Conservation (phyloP, 2,797 vertebrate genomes). For the Anguilla marmorata region DNA sequence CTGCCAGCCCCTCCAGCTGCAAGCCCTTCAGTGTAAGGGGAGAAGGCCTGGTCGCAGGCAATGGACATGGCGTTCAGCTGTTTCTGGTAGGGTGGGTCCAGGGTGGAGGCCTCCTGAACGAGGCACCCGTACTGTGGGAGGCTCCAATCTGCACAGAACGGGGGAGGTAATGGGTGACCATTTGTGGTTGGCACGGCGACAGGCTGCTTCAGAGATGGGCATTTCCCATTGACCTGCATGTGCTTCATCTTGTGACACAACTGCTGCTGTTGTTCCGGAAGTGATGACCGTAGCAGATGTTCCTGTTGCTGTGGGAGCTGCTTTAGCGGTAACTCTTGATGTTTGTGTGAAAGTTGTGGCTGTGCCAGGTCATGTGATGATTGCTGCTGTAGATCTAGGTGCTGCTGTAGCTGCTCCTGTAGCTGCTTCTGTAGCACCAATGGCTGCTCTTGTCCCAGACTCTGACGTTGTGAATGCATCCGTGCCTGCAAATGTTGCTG, state of each 20-base stretch:
- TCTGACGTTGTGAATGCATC: not conserved
- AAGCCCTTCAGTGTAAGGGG: constrained; percentile 55
- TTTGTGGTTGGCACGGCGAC: constrained; percentile 47
- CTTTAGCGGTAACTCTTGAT: not conserved
- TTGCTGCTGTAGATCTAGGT: not conserved
- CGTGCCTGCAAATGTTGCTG: not conserved
- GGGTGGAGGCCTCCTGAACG: constrained; percentile 51
- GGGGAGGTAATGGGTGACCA: constrained; percentile 60
- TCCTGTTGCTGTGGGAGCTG: not conserved
- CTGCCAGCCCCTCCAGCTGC: constrained; percentile 34
- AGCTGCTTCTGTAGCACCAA: not conserved
- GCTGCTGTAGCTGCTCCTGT: not conserved
- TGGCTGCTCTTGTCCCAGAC: not conserved
- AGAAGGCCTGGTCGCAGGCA: constrained; percentile 61
- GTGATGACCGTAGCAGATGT: not conserved
- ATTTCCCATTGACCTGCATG: constrained; percentile 69
- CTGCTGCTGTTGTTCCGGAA: constrained; percentile 44
- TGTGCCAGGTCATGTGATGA: not conserved
- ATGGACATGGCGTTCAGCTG: constrained; percentile 63
- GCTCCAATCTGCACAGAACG: constrained; percentile 55
- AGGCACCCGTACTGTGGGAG: constrained; percentile 48
- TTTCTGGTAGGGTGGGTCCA: constrained; percentile 67
- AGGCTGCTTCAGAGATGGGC: constrained; percentile 61
- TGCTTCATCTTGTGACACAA: constrained; percentile 73
- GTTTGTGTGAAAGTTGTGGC: not conserved